phyloP scores from a whole-genome alignment of 2,797 vertebrate genomes.

The Gorsachius magnificus region DNA sequence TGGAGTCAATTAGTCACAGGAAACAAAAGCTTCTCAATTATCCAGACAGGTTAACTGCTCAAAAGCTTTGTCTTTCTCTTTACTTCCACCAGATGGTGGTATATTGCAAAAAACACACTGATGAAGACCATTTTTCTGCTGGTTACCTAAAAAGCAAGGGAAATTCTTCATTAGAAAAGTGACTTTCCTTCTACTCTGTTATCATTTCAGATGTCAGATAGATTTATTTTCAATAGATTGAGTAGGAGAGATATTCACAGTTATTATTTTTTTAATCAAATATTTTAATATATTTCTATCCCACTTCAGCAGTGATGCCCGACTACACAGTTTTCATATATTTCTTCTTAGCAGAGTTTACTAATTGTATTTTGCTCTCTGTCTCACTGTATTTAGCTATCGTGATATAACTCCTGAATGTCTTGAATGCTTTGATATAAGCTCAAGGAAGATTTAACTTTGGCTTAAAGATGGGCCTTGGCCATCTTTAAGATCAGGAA shows the following conservation, averaged over 20 bases:
- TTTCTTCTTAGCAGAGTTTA: background rate
- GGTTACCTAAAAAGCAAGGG: background rate
- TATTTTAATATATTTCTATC: background rate
- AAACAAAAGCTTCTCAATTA: background rate
- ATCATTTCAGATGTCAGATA: background rate
- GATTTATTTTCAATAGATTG: background rate
- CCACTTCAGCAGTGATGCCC: background rate
- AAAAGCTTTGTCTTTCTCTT: background rate
- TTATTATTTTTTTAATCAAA: background rate
- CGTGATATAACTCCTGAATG: background rate
- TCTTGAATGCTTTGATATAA: background rate
- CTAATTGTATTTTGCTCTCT: background rate
- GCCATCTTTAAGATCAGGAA: too few relatives aligned
- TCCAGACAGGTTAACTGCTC: background rate
- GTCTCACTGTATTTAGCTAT: background rate
- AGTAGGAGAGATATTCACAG: background rate
- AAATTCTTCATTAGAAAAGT: background rate
- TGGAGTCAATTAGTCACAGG: background rate
- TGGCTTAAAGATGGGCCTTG: background rate
- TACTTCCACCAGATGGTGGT: slow-evolving; percentile 57
- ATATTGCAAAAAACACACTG: background rate
- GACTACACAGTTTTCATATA: rapidly evolving
- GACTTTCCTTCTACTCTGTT: background rate
- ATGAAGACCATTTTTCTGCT: rapidly evolving
- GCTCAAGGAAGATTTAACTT: background rate